Percentiles rank a stretch among this genome's conserved stretches.
Evolutionary conservation across 2,797 vertebrate species (phyloP).

Genomic region (Lepus oiostolus): DNA sequence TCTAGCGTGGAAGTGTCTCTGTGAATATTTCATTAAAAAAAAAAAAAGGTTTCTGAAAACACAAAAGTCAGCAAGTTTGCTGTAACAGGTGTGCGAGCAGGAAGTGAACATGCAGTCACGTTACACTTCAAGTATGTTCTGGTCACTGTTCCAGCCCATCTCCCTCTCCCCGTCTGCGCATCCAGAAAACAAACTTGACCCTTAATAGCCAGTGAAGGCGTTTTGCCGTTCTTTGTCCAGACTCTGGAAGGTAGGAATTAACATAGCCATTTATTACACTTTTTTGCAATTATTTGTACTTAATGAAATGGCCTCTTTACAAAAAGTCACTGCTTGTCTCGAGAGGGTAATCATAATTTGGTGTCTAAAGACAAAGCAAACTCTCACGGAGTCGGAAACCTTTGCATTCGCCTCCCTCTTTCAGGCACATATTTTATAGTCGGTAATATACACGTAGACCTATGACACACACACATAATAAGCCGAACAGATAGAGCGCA

Average conservation of each 20-base stretch:
- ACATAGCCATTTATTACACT: background rate
- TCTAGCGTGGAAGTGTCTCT: background rate
- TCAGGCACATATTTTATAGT: slow-evolving; percentile 69
- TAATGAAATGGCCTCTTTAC: slow-evolving; percentile 4
- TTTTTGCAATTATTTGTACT: background rate
- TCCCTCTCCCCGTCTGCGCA: background rate
- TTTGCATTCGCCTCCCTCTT: background rate
- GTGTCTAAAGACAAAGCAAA: slow-evolving; percentile 40
- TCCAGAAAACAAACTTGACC: background rate
- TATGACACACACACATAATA: slow-evolving; percentile 77
- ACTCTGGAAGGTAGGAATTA: background rate
- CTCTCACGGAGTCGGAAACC: slow-evolving; percentile 38
- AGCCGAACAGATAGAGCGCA: slow-evolving; percentile 66
- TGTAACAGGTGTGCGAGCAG: background rate
- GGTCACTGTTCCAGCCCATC: background rate
- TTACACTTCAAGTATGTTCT: background rate
- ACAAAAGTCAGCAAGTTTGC: background rate
- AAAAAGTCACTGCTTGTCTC: background rate
- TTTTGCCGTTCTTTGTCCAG: background rate
- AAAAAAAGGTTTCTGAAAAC: background rate
- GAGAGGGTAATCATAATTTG: background rate
- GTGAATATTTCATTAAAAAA: background rate
- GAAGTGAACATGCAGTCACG: background rate
- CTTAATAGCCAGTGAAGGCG: background rate
- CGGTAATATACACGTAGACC: slow-evolving; percentile 69